These are phyloP conservation scores for Prochilodus magdalenae DNA, from an alignment of 2,113 vertebrate genomes.

Conservation along the genomic window DNA sequence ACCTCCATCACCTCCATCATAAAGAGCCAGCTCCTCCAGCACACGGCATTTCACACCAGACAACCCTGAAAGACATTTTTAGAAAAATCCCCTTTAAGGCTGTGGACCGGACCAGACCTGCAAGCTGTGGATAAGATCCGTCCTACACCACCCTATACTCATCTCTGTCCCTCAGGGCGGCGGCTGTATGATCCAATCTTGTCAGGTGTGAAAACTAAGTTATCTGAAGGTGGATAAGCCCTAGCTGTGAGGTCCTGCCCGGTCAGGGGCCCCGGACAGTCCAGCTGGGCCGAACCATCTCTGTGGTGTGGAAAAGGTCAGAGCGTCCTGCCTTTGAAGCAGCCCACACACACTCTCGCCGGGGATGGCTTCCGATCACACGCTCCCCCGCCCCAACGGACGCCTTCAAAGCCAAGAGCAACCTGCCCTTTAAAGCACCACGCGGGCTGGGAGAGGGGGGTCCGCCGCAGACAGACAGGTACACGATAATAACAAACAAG, in stretches of 20 bases:
- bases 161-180: not conserved
- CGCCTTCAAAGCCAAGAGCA: conserved; percentile 45
- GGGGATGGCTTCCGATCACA: conserved; percentile 33
- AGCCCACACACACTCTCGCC: conserved; percentile 30
- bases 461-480: conserved; percentile 32
- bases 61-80: too few relatives aligned
- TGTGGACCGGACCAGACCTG: too few relatives aligned
- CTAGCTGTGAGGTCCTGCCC: conserved; percentile 1
- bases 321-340: conserved; percentile 46
- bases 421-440: conserved; percentile 53
- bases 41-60: too few relatives aligned
- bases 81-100: too few relatives aligned
- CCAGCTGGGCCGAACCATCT: conserved; percentile 34
- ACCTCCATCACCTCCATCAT: too few relatives aligned
- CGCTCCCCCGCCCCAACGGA: conserved; percentile 27
- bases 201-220: not conserved
- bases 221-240: conserved; percentile 20
- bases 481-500: conserved; percentile 46
- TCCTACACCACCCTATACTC: not conserved
- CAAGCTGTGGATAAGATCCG: not conserved
- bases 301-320: conserved; percentile 56
- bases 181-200: not conserved
- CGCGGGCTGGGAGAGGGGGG: conserved; percentile 16
- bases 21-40: too few relatives aligned
- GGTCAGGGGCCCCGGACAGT: conserved; percentile 22